Conservation (phyloP, 2,888 invertebrate genomes). For the Lycia hirtaria region DNA sequence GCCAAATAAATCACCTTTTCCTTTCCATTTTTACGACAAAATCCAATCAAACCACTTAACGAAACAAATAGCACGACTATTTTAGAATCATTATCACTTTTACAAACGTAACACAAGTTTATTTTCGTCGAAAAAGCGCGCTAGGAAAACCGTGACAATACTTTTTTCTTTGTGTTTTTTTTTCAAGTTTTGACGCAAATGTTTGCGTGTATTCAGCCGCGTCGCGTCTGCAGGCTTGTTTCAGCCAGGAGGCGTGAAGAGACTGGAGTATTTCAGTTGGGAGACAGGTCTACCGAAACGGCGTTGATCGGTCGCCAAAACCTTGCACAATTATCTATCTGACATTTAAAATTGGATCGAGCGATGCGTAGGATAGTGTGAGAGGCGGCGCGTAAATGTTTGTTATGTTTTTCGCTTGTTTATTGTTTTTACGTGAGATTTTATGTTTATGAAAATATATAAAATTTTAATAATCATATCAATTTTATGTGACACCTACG, state of each 20-base stretch:
- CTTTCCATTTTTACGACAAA: constrained; percentile 66
- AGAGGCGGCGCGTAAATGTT: constrained; percentile 45
- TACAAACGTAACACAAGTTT: constrained; percentile 44
- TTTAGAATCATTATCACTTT: constrained; percentile 53
- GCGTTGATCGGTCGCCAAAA: constrained; percentile 76
- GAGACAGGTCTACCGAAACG: constrained; percentile 62
- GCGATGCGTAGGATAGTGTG: constrained; percentile 61
- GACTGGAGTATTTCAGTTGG: constrained; percentile 64
- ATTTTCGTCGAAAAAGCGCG: constrained; percentile 46
- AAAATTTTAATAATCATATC: constrained; percentile 10
- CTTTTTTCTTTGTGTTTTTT: constrained; percentile 34
- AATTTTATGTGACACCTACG: neutral
- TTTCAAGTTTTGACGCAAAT: constrained; percentile 42
- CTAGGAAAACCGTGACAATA: constrained; percentile 43
- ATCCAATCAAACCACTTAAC: constrained; percentile 38
- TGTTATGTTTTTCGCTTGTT: constrained; percentile 27
- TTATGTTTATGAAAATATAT: constrained; percentile 14
- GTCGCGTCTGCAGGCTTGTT: constrained; percentile 38
- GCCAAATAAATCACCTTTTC: constrained; percentile 69
- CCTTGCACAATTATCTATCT: constrained; percentile 84
- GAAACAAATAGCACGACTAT: constrained; percentile 37
- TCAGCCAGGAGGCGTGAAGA: constrained; percentile 47
- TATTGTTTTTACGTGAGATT: constrained; percentile 9
- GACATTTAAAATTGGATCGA: constrained; percentile 85
- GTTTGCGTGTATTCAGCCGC: constrained; percentile 40